Percentiles rank a stretch among this genome's conserved stretches.
These are phyloP conservation scores for Apus apus DNA, from an alignment of 2,113 vertebrate species.

Conservation along the genomic window DNA sequence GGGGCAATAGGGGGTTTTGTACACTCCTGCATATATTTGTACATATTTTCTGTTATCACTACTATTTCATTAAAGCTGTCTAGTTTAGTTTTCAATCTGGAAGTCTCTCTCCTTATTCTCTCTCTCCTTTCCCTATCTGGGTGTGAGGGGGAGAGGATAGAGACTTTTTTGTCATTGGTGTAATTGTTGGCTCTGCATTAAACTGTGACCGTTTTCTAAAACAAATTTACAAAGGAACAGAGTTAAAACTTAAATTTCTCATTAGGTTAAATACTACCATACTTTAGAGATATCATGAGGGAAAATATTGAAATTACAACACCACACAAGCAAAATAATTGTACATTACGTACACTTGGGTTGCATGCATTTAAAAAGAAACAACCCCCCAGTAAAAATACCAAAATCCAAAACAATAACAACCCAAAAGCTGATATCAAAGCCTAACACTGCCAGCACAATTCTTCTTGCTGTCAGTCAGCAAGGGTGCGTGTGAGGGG, in stretches of 20 bases:
- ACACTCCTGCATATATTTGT: too few relatives aligned
- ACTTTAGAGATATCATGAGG: neutral
- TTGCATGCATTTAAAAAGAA: constrained; percentile 2
- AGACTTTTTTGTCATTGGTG: too few relatives aligned
- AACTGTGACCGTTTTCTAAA: neutral
- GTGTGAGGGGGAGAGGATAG: too few relatives aligned
- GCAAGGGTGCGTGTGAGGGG: neutral
- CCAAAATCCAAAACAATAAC: neutral
- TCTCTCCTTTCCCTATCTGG: too few relatives aligned
- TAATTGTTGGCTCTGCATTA: too few relatives aligned
- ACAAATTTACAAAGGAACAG: neutral
- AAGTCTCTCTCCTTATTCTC: too few relatives aligned
- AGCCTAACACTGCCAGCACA: neutral
- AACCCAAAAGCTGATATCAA: neutral
- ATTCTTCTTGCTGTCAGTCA: neutral
- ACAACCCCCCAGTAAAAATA: neutral
- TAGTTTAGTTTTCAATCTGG: too few relatives aligned
- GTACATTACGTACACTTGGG: neutral
- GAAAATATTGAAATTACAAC: neutral
- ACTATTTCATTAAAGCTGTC: too few relatives aligned
- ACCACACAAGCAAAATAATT: neutral
- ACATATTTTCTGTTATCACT: too few relatives aligned
- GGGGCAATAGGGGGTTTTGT: too few relatives aligned
- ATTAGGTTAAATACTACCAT: neutral
- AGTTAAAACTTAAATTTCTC: neutral